Evolutionary conservation across 1,140 invertebrate genomes (phyloP).

Genomic region (Tetramorium simillimum): DNA sequence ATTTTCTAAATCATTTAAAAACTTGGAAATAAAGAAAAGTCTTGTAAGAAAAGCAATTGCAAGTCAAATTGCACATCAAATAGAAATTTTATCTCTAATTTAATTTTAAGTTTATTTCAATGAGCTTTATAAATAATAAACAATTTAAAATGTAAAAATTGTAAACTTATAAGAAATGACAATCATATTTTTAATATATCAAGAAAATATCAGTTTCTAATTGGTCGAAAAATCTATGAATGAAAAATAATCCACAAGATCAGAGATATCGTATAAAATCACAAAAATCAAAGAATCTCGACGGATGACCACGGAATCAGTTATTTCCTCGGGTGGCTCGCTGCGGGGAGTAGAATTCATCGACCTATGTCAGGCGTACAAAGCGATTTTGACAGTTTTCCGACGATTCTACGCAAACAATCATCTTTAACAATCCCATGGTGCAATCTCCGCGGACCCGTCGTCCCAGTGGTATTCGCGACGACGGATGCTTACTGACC

Average conservation of each 20-base stretch:
- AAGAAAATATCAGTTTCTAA: not conserved
- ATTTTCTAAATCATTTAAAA: not conserved
- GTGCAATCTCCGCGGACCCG: slow-evolving; percentile 38
- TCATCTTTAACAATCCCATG: slow-evolving; percentile 31
- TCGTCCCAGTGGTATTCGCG: slow-evolving; percentile 41
- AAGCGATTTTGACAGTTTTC: slow-evolving; percentile 33
- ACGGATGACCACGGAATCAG: not conserved
- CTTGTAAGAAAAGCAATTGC: not conserved
- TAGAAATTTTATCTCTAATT: not conserved
- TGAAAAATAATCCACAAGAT: not conserved
- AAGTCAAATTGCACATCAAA: too few relatives aligned
- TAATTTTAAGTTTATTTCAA: slow-evolving; percentile 4
- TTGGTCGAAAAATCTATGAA: not conserved
- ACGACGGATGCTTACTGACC: not conserved
- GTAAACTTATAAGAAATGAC: not conserved
- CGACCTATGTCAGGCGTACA: not conserved
- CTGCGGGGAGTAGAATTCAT: not conserved
- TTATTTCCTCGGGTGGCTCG: not conserved
- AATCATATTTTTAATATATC: not conserved
- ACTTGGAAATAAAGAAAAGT: not conserved
- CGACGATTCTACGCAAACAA: slow-evolving; percentile 15
- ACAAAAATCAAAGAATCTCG: not conserved
- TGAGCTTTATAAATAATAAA: not conserved
- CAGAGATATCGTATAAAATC: not conserved
- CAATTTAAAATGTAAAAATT: not conserved